phyloP scores from a whole-genome alignment of 30 jellyfish, hydroid and myxozoan species.

The Hydractinia symbiolongicarpus region DNA sequence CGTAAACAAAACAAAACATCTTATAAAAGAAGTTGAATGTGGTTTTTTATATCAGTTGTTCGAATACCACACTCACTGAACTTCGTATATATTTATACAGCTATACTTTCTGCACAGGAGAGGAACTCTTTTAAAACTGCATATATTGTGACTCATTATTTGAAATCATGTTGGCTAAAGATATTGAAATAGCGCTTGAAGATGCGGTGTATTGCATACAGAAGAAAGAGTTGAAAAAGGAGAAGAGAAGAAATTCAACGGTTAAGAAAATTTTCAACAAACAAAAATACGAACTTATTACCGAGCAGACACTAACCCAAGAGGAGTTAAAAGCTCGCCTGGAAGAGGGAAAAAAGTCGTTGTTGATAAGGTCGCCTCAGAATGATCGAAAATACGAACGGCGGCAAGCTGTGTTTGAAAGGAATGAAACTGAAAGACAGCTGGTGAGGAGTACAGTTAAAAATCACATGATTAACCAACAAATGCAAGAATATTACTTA shows the following conservation, averaged over 20 bases:
- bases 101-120: too few species aligned
- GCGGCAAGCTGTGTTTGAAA: conserved; percentile 4
- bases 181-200: neutral
- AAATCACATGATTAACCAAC: neutral
- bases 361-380: neutral
- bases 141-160: too few species aligned
- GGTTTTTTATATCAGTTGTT: too few species aligned
- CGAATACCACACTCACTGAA: too few species aligned
- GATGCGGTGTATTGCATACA: neutral
- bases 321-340: neutral
- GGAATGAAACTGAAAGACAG: conserved; percentile 5
- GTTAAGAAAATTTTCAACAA: neutral
- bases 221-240: neutral
- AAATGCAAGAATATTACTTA: neutral
- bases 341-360: conserved; percentile 3
- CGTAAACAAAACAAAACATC: too few species aligned
- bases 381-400: conserved; percentile 8
- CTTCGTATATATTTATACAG: too few species aligned
- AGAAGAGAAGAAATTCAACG: neutral
- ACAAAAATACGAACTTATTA: neutral
- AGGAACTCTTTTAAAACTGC: too few species aligned
- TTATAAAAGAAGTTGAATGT: too few species aligned
- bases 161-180: neutral
- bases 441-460: neutral
- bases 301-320: neutral